Conservation (phyloP, 2,888 invertebrate genomes). For the Harpalus rufipes region DNA sequence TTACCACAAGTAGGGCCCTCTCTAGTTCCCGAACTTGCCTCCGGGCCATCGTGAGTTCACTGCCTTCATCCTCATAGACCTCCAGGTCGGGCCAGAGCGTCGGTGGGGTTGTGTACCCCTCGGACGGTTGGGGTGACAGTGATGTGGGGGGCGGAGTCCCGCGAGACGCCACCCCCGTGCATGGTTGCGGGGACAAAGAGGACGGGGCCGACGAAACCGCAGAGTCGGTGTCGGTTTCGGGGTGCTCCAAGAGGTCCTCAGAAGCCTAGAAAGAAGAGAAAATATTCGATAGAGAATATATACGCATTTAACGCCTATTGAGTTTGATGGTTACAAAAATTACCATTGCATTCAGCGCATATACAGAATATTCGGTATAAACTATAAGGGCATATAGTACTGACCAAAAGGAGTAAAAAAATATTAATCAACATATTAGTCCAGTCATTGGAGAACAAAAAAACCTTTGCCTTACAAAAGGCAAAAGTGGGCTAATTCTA, state of each 20-base stretch:
- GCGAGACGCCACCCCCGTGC: conserved; percentile 74
- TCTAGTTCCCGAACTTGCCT: conserved; percentile 78
- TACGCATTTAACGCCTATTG: no score
- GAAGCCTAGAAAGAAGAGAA: conserved; percentile 69
- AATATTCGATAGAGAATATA: no score
- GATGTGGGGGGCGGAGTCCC: conserved; percentile 64
- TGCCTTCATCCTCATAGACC: conserved; percentile 71
- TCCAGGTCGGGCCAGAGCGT: conserved; percentile 61
- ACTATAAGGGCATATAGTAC: no score
- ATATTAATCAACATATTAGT: no score
- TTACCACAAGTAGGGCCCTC: conserved; percentile 77
- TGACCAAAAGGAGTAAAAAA: no score
- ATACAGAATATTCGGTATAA: no score
- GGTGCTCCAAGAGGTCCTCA: conserved; percentile 80
- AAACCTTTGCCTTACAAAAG: no score
- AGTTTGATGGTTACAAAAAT: no score
- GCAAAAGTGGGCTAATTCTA: no score
- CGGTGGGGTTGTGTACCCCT: conserved; percentile 65
- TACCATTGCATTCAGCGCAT: background rate
- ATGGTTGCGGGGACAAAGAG: conserved; percentile 83
- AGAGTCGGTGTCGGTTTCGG: conserved; percentile 67
- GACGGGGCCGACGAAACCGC: conserved; percentile 80
- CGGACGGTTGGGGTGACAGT: conserved; percentile 68
- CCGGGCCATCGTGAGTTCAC: conserved; percentile 78
- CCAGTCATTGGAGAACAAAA: no score